These are phyloP conservation scores for Python bivittatus DNA, from an alignment of 2,113 vertebrate species.

Conservation along the genomic window DNA sequence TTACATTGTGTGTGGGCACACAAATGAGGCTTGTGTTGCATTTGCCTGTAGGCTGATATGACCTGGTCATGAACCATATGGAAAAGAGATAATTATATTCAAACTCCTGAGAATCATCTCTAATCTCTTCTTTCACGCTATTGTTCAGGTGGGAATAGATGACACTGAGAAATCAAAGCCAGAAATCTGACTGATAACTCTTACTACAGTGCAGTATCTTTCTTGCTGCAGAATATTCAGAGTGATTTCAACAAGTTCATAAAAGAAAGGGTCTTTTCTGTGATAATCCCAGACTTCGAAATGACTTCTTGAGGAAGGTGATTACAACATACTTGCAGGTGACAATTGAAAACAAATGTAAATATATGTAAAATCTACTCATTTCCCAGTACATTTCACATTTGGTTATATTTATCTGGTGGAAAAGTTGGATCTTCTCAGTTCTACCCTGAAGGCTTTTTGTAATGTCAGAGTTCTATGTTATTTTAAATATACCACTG, in stretches of 20 bases:
- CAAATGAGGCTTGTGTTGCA: not conserved
- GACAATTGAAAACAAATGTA: not conserved
- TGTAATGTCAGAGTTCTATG: not conserved
- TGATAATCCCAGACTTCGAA: not conserved
- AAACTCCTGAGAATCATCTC: not conserved
- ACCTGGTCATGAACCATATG: slow-evolving; percentile 45
- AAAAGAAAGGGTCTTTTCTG: not conserved
- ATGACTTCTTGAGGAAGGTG: not conserved
- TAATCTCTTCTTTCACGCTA: not conserved
- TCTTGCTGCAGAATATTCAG: not conserved
- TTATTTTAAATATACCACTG: not conserved
- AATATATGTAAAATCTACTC: not conserved
- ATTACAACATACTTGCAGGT: not conserved
- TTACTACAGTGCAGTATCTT: not conserved
- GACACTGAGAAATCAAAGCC: not conserved
- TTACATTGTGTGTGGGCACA: not conserved
- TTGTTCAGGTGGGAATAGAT: not conserved
- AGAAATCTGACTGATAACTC: not conserved
- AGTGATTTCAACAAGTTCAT: not conserved
- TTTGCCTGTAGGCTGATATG: slow-evolving; percentile 35
- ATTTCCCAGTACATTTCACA: not conserved
- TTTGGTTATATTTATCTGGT: not conserved
- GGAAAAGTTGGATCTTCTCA: not conserved
- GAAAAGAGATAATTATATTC: slow-evolving; percentile 27
- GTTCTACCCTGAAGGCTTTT: not conserved